Evolutionary conservation across 2,888 invertebrate genomes (phyloP), one percentile per base, ranked within the genome.

Genomic region (Artemia sinica): DNA sequence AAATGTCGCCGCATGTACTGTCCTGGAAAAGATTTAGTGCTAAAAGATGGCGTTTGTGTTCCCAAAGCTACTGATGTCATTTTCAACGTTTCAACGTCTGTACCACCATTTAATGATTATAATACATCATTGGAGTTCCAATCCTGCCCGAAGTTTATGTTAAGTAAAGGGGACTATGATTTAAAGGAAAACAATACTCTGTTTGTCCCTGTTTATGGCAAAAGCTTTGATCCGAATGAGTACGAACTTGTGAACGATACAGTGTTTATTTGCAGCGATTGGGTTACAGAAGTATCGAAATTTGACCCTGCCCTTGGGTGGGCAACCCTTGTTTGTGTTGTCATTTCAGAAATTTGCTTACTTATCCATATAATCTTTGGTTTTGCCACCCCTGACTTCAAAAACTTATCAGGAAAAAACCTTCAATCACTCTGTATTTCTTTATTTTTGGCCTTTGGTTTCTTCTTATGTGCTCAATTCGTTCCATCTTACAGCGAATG

Each of bases 391-490:
- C 77, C 80, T 0, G 79, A 80, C 67, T 75, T 82, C 65, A 76
- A 80, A 65, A 82, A 81, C 73, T 75, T 80, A 50, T 80, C 81
- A 6, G 82, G 82, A 18, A 80, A 80, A 73, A 81, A 81, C 72
- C 73, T 82, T 66, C 79, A 81, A n/a, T 79, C 80, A n/a, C 76
- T 82, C 12, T 78, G 79, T 67, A 73, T 78, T 18, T 76, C 81
- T 0, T 75, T 82, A 11, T 75, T 82, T 69, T 73, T 78, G 9
- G 81, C 80, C 1, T 81, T 82, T 74, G 72, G 76, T n/a, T 74
- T 78, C 65, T 81, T 81, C 74, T 76, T 80, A 70, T 74, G 76
- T 18, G 76, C 78, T 50, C 78, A 78, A 68, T 75, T 78, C 69
- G 74, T 77, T 18, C 70, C 73, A 50, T 72, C 73, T 69, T 28